phyloP scores from a whole-genome alignment of 2,113 vertebrate species.

The Barbus barbus region DNA sequence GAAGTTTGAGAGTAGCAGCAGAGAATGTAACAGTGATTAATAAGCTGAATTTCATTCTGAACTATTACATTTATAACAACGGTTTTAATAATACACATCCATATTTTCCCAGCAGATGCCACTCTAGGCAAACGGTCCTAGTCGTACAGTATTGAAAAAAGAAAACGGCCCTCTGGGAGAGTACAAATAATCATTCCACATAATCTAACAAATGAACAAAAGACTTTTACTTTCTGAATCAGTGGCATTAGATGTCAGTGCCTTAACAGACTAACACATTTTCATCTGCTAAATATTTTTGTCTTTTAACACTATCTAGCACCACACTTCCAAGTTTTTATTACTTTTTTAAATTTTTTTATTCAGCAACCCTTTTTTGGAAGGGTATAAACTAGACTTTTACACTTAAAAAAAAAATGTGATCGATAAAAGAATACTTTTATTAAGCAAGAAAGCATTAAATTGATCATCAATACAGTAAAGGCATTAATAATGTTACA shows the following conservation, averaged over 20 bases:
- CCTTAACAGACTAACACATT: neutral
- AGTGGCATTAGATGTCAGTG: neutral
- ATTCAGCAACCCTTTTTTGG: neutral
- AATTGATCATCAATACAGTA: neutral
- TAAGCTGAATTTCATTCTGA: neutral
- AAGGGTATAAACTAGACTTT: too few relatives aligned
- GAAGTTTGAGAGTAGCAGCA: neutral
- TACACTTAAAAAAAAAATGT: too few relatives aligned
- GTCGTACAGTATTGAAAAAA: neutral
- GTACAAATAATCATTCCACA: neutral
- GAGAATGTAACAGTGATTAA: neutral
- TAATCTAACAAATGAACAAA: neutral
- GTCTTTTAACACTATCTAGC: too few relatives aligned
- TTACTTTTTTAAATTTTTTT: too few relatives aligned
- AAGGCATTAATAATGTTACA: neutral
- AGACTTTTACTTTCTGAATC: neutral
- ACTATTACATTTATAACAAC: neutral
- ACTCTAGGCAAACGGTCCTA: slow-evolving; percentile 33
- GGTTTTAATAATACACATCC: slow-evolving; percentile 7
- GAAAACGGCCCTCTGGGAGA: too few relatives aligned
- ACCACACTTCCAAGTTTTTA: neutral
- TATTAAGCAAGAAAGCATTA: neutral
- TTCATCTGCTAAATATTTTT: neutral
- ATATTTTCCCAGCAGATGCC: slow-evolving; percentile 46
- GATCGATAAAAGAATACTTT: too few relatives aligned